Evolutionary conservation across 2,888 invertebrate species (phyloP).

Genomic region (Cheilosia vulpina): DNA sequence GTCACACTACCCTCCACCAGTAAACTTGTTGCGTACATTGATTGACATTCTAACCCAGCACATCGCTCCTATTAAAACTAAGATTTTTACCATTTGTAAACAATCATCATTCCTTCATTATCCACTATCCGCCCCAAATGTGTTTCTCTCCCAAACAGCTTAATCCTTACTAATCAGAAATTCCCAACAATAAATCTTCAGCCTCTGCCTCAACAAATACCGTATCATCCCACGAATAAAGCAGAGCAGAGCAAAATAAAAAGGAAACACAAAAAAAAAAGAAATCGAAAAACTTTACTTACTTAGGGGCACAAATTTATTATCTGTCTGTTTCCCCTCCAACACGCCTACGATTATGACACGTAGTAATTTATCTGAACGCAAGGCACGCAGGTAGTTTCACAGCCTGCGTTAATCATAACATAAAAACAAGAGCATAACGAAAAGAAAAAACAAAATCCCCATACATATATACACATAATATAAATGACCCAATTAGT

Average conservation of each 20-base stretch:
- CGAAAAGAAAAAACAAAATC: constrained; percentile 30
- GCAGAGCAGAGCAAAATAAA: not conserved
- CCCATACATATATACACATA: constrained; percentile 15
- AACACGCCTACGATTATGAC: constrained; percentile 46
- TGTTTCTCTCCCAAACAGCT: constrained; percentile 27
- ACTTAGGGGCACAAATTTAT: constrained; percentile 55
- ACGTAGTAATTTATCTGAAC: constrained; percentile 66
- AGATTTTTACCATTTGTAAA: constrained; percentile 28
- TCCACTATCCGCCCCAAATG: constrained; percentile 21
- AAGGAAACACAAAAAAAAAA: constrained; percentile 12
- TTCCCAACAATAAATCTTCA: constrained; percentile 35
- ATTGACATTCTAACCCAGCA: not conserved
- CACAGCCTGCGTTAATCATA: constrained; percentile 64
- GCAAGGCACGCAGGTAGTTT: constrained; percentile 69
- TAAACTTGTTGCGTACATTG: not conserved
- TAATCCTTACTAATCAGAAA: constrained; percentile 60
- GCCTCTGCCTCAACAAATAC: constrained; percentile 1
- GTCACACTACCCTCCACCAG: not conserved
- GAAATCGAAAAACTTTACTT: constrained; percentile 43
- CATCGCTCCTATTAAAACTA: constrained; percentile 4
- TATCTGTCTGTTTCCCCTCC: constrained; percentile 47
- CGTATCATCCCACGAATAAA: constrained; percentile 2
- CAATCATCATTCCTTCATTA: constrained; percentile 50
- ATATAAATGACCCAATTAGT: constrained; percentile 67
- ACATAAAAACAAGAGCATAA: constrained; percentile 25